phyloP scores from a whole-genome alignment of 2,888 invertebrate species.

The Drosophila subquinaria region DNA sequence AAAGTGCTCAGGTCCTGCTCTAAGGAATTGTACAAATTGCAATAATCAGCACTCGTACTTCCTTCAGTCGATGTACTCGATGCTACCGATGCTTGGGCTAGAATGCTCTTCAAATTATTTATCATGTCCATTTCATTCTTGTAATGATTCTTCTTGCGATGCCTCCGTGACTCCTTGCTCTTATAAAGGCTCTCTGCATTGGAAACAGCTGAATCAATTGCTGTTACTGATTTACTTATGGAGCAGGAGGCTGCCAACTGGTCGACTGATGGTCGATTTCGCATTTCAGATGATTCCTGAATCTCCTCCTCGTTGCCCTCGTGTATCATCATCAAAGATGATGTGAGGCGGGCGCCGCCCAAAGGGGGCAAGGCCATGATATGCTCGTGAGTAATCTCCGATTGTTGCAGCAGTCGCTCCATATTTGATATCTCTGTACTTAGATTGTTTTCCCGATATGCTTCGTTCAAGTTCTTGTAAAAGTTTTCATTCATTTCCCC shows the following conservation, averaged over 20 bases:
- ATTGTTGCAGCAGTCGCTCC: conserved; percentile 70
- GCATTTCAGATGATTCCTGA: neutral
- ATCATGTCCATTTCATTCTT: conserved; percentile 85
- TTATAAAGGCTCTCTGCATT: conserved; percentile 8
- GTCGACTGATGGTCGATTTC: neutral
- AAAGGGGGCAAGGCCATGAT: conserved; percentile 40
- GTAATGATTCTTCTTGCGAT: conserved; percentile 84
- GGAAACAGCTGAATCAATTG: neutral
- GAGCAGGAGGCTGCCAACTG: neutral
- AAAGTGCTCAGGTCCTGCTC: neutral
- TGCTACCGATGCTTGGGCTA: conserved; percentile 59
- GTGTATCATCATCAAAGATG: conserved; percentile 94
- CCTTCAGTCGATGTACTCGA: neutral
- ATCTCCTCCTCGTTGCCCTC: conserved; percentile 91
- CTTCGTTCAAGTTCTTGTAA: conserved; percentile 94
- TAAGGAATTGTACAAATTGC: neutral
- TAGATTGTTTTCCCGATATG: conserved; percentile 91
- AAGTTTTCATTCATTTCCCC: conserved; percentile 94
- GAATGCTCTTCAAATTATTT: conserved; percentile 83
- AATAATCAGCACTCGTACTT: neutral
- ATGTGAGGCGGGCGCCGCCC: conserved; percentile 83
- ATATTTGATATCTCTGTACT: conserved; percentile 69
- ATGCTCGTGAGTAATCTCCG: conserved; percentile 60
- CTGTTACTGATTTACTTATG: neutral
- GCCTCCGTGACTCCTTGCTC: conserved; percentile 69